Conservation (phyloP, 2,113 vertebrate species). For the Halcyon senegalensis region DNA sequence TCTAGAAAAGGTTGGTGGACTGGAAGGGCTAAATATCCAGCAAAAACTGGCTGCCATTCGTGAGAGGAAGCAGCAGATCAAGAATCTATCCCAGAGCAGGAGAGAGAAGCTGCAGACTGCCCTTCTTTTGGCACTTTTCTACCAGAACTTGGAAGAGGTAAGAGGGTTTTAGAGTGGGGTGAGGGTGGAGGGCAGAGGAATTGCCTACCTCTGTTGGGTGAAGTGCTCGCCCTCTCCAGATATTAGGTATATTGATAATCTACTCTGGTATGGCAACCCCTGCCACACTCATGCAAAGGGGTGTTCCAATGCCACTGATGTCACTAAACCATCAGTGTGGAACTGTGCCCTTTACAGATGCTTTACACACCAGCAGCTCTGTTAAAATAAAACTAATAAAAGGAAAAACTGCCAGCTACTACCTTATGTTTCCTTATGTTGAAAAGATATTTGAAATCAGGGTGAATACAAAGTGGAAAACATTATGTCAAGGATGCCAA, state of each 20-base stretch:
- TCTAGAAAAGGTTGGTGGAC: conserved; percentile 57
- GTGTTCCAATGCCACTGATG: not conserved
- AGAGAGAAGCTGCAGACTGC: conserved; percentile 77
- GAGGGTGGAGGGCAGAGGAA: not conserved
- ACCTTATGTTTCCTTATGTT: not conserved
- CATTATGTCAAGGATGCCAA: not conserved
- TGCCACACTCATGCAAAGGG: not conserved
- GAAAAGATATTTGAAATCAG: not conserved
- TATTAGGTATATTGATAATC: not conserved
- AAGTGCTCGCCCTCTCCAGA: not conserved
- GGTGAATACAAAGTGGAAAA: not conserved
- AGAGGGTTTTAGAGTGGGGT: not conserved
- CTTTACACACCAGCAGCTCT: not conserved
- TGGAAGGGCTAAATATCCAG: conserved; percentile 67
- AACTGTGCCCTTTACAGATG: not conserved
- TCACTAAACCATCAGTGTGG: not conserved
- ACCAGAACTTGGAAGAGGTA: conserved; percentile 82
- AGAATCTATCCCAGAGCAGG: conserved; percentile 75
- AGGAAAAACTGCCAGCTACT: not conserved
- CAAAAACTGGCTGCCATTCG: conserved; percentile 67
- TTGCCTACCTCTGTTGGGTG: not conserved
- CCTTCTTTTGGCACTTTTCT: conserved; percentile 78
- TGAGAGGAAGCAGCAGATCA: conserved; percentile 73
- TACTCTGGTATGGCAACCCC: not conserved
- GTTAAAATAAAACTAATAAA: not conserved